These are phyloP conservation scores for Trematocara marginatum DNA, from an alignment of 2,113 vertebrate genomes.

Conservation along the genomic window DNA sequence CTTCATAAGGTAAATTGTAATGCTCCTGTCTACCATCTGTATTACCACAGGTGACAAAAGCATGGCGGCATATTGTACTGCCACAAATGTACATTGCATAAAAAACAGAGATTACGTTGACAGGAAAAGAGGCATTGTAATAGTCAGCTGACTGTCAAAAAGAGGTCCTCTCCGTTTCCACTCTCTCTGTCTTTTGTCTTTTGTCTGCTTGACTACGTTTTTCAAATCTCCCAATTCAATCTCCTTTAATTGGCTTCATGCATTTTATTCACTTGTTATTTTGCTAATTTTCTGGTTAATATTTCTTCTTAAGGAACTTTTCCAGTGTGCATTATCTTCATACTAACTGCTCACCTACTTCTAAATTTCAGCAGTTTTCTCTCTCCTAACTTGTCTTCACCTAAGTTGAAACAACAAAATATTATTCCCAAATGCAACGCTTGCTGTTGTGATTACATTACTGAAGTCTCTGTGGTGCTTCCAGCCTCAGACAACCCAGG, in stretches of 20 bases:
- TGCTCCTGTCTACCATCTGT: neutral
- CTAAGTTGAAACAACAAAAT: neutral
- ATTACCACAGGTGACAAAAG: conserved; percentile 5
- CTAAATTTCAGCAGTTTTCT: neutral
- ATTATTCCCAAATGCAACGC: neutral
- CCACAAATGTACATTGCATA: neutral
- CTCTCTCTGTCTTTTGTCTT: neutral
- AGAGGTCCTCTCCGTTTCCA: neutral
- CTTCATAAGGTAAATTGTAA: neutral
- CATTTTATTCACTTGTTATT: neutral
- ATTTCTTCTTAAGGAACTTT: neutral
- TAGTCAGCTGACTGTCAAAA: neutral
- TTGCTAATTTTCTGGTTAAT: neutral
- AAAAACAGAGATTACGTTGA: neutral
- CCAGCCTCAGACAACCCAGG: conserved; percentile 67
- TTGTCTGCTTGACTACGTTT: neutral
- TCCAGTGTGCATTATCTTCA: neutral
- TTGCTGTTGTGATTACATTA: neutral
- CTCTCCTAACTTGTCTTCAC: neutral
- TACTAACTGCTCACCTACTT: neutral
- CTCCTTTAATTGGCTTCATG: neutral
- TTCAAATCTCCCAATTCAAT: neutral
- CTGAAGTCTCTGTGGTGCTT: neutral
- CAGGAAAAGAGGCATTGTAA: neutral
- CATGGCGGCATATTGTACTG: neutral